phyloP scores from a whole-genome alignment of 2,113 vertebrate genomes.

The Apodemus sylvaticus region DNA sequence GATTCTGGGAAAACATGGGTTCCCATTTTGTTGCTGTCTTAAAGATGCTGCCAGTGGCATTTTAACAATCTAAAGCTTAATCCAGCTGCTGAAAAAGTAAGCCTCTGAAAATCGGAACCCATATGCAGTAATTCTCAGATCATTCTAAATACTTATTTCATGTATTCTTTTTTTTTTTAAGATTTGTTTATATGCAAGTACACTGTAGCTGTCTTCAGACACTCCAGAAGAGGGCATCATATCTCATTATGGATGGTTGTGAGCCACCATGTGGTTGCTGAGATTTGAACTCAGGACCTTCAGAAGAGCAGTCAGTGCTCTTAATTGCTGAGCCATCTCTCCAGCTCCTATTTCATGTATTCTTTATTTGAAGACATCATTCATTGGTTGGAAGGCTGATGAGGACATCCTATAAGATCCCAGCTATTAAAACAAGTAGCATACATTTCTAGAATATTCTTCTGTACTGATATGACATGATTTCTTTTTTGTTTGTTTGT shows the following conservation, averaged over 20 bases:
- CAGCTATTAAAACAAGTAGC: background rate
- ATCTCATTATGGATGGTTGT: too few relatives aligned
- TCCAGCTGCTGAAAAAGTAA: slow-evolving; percentile 31
- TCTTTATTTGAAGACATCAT: background rate
- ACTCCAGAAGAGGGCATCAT: too few relatives aligned
- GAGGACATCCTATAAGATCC: background rate
- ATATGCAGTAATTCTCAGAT: background rate
- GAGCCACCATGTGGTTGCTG: too few relatives aligned
- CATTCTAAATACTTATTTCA: background rate
- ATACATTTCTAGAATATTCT: background rate
- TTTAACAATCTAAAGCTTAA: background rate
- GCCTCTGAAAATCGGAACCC: background rate
- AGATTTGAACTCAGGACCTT: too few relatives aligned
- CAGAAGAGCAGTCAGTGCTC: too few relatives aligned
- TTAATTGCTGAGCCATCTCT: too few relatives aligned
- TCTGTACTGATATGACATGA: background rate
- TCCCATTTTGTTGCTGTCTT: background rate
- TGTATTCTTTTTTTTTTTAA: background rate
- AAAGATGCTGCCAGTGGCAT: background rate
- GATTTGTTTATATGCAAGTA: too few relatives aligned
- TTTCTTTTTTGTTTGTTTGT: too few relatives aligned
- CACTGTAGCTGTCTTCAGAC: too few relatives aligned
- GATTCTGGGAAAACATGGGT: background rate
- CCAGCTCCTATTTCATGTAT: background rate
- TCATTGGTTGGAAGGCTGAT: background rate